Conservation (phyloP, 2,888 invertebrate species). For the Brenthis ino region DNA sequence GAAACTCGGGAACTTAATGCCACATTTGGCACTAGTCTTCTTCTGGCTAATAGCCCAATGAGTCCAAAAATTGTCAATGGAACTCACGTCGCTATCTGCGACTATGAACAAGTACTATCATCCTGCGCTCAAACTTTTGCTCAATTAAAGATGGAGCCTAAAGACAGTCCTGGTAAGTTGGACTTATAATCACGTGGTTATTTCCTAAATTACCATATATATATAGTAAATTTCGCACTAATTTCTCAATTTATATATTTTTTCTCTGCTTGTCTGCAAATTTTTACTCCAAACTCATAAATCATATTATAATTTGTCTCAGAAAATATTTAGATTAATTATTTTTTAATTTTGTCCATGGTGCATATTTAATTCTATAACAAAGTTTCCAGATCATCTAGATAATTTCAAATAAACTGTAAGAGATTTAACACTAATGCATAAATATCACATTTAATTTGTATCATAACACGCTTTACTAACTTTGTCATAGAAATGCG, state of each 20-base stretch:
- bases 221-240: background rate
- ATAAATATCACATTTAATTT: background rate
- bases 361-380: too few species aligned
- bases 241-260: too few species aligned
- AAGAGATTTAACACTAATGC: too few species aligned
- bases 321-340: too few species aligned
- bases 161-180: slow-evolving; percentile 88
- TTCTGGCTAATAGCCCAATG: slow-evolving; percentile 97
- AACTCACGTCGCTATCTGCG: slow-evolving; percentile 95
- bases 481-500: slow-evolving; percentile 85
- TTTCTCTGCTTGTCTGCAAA: too few species aligned
- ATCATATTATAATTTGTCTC: too few species aligned
- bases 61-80: slow-evolving; percentile 98
- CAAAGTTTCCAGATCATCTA: too few species aligned
- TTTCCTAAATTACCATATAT: too few species aligned
- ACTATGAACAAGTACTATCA: slow-evolving; percentile 87
- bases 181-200: background rate
- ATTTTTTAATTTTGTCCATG: too few species aligned
- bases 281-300: too few species aligned
- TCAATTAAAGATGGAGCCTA: slow-evolving; percentile 86
- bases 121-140: slow-evolving; percentile 88
- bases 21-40: slow-evolving; percentile 95
- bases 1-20: slow-evolving; percentile 92
- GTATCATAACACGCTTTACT: slow-evolving; percentile 23
- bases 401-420: too few species aligned